Conservation (phyloP, 1,140 invertebrate species). For the Phortica variegata region DNA sequence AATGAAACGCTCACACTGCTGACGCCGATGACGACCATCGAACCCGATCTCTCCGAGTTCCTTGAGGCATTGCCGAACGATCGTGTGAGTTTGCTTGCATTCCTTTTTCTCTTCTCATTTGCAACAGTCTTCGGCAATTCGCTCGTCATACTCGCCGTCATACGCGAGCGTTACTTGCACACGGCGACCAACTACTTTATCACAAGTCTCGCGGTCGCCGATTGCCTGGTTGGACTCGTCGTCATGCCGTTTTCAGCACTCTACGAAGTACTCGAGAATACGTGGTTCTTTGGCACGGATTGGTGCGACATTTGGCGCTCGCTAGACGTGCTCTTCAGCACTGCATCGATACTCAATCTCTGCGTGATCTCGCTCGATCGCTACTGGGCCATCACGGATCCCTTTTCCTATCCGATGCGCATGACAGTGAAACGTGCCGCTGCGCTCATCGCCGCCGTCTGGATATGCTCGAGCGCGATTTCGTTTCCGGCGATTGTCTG, state of each 20-base stretch:
- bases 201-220: constrained; percentile 93
- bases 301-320: constrained; percentile 97
- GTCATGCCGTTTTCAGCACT: constrained; percentile 96
- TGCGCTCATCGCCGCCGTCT: constrained; percentile 82
- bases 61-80: constrained; percentile 65
- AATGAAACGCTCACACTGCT: constrained; percentile 17
- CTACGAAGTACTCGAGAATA: constrained; percentile 82
- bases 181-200: constrained; percentile 99
- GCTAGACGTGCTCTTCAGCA: constrained; percentile 92
- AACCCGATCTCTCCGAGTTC: constrained; percentile 48
- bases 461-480: constrained; percentile 90
- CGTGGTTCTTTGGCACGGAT: constrained; percentile 81
- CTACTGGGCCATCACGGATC: constrained; percentile 97
- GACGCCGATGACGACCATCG: constrained; percentile 26
- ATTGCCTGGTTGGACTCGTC: constrained; percentile 91
- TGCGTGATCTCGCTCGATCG: constrained; percentile 98
- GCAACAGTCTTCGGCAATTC: constrained; percentile 96
- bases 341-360: constrained; percentile 93
- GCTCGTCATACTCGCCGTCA: constrained; percentile 91
- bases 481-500: constrained; percentile 95
- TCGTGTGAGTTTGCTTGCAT: constrained; percentile 75
- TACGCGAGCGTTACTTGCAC: constrained; percentile 84
- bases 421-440: constrained; percentile 83
- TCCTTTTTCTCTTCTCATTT: constrained; percentile 86
- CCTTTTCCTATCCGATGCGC: constrained; percentile 90